Conservation (phyloP, 2,888 invertebrate species). For the Leucoptera coffeella region DNA sequence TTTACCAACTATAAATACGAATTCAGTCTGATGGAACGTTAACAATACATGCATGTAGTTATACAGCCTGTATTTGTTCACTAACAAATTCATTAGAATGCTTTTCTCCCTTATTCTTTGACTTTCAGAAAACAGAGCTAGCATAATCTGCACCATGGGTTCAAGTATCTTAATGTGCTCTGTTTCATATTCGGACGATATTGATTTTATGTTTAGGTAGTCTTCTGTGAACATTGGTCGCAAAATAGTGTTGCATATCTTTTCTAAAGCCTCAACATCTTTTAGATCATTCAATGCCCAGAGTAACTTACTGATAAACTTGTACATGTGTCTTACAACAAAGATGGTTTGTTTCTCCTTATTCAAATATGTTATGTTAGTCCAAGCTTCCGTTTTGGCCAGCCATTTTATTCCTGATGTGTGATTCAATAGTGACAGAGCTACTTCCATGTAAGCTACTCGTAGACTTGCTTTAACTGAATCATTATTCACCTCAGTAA, state of each 20-base stretch:
- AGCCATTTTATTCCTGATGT: constrained; percentile 61
- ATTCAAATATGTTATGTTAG: constrained; percentile 55
- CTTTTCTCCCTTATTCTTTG: constrained; percentile 28
- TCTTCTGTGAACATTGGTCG: constrained; percentile 53
- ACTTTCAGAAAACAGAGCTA: constrained; percentile 45
- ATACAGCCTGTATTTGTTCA: constrained; percentile 22
- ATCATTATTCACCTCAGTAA: too few relatives aligned
- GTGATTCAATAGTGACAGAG: constrained; percentile 55
- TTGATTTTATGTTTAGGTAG: constrained; percentile 37
- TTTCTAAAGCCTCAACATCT: constrained; percentile 41
- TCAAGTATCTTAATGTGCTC: constrained; percentile 43
- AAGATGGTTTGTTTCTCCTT: constrained; percentile 66
- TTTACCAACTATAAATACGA: constrained; percentile 38
- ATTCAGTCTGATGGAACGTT: too few relatives aligned
- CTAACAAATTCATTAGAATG: constrained; percentile 17
- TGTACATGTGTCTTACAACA: constrained; percentile 60
- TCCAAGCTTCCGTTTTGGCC: constrained; percentile 57
- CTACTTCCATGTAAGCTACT: constrained; percentile 60
- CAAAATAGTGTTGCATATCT: constrained; percentile 50
- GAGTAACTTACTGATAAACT: constrained; percentile 55
- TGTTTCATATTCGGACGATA: constrained; percentile 42
- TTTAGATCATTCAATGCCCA: constrained; percentile 44
- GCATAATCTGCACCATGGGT: constrained; percentile 52
- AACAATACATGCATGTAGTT: too few relatives aligned
- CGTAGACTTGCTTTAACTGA: constrained; percentile 59